These are phyloP conservation scores for Mythimna lalbum DNA, from an alignment of 2,888 invertebrate species.

Conservation along the genomic window DNA sequence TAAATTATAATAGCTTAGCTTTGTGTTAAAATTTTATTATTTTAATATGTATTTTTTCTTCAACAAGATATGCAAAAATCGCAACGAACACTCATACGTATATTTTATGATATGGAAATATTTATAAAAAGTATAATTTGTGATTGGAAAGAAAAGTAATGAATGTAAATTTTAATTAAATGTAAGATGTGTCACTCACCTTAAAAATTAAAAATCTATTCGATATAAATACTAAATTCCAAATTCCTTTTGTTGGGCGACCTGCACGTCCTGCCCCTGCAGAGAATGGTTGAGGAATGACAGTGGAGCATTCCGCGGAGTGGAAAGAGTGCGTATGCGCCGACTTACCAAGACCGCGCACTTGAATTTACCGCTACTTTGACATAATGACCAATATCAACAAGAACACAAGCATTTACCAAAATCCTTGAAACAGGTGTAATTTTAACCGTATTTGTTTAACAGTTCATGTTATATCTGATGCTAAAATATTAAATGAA, in stretches of 20 bases:
- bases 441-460: conserved; percentile 1
- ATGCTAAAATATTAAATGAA: neutral
- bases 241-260: conserved; percentile 7
- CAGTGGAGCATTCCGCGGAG: conserved; percentile 61
- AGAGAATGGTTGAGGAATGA: conserved; percentile 73
- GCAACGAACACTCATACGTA: too few species aligned
- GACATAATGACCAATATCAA: conserved; percentile 81
- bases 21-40: neutral
- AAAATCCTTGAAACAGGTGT: conserved; percentile 35
- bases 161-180: too few species aligned
- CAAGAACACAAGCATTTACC: conserved; percentile 52
- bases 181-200: conserved; percentile 37
- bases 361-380: conserved; percentile 85
- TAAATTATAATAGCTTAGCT: neutral
- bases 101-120: neutral
- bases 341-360: conserved; percentile 80
- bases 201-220: conserved; percentile 26
- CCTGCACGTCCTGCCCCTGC: conserved; percentile 67
- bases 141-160: neutral
- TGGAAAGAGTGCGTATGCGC: conserved; percentile 60
- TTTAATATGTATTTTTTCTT: neutral
- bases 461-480: neutral
- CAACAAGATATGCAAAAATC: too few species aligned
- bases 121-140: conserved; percentile 1
- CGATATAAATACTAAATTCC: conserved; percentile 6